phyloP scores from a whole-genome alignment of 2,888 invertebrate genomes.

The Acanthopleura granulata region DNA sequence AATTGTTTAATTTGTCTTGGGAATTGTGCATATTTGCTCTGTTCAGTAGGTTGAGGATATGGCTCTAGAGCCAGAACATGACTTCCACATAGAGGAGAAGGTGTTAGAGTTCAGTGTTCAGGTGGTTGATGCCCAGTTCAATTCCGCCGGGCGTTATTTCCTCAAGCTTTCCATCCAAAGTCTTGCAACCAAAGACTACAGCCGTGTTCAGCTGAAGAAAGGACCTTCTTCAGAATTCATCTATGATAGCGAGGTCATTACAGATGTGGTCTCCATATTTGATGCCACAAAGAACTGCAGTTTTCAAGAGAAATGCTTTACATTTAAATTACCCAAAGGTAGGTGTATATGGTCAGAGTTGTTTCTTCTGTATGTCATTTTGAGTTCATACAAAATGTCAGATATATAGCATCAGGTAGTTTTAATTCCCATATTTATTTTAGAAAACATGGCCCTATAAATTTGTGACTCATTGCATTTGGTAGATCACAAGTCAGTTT shows the following conservation, averaged over 20 bases:
- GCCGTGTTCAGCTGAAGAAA: conserved; percentile 36
- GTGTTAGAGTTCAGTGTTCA: conserved; percentile 52
- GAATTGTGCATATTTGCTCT: too few species aligned
- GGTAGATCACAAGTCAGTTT: too few species aligned
- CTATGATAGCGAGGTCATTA: conserved; percentile 42
- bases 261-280: conserved; percentile 49
- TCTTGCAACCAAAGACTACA: conserved; percentile 49
- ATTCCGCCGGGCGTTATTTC: conserved; percentile 54
- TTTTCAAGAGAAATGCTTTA: conserved; percentile 52
- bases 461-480: too few species aligned
- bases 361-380: too few species aligned
- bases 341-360: not conserved
- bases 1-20: too few species aligned
- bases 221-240: conserved; percentile 33
- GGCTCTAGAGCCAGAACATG: not conserved
- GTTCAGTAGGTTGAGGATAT: not conserved
- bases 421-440: not conserved
- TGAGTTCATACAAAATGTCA: too few species aligned
- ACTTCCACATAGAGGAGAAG: conserved; percentile 42
- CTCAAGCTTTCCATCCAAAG: conserved; percentile 50
- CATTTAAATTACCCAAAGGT: conserved; percentile 61
- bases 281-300: conserved; percentile 40
- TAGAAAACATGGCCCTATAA: not conserved
- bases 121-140: conserved; percentile 56
- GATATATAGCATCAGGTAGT: too few species aligned